phyloP scores from a whole-genome alignment of 2,888 invertebrate species.

The Tyria jacobaeae region DNA sequence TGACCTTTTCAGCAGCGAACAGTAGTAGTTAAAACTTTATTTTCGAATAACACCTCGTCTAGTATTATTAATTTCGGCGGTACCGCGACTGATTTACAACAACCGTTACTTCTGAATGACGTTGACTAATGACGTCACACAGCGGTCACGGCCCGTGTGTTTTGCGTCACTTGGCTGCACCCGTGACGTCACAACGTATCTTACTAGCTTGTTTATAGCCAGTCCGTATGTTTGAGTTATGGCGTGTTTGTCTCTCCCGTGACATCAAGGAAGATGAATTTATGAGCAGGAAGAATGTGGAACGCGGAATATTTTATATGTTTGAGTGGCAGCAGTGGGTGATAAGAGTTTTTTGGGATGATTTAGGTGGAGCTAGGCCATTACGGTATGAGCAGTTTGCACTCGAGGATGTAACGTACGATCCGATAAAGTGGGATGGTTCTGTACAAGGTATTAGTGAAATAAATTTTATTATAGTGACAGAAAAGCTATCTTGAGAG shows the following conservation, averaged over 20 bases:
- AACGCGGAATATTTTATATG: slow-evolving; percentile 53
- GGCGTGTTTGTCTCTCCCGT: slow-evolving; percentile 62
- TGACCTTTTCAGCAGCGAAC: slow-evolving; percentile 39
- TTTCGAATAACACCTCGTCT: slow-evolving; percentile 39
- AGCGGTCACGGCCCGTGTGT: slow-evolving; percentile 69
- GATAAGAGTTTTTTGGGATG: slow-evolving; percentile 48
- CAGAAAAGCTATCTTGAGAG: not conserved
- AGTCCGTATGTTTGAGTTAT: slow-evolving; percentile 71
- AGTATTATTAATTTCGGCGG: slow-evolving; percentile 41
- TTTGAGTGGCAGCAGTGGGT: slow-evolving; percentile 43
- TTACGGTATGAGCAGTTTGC: slow-evolving; percentile 26
- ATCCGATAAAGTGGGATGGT: slow-evolving; percentile 16
- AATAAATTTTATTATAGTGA: slow-evolving; percentile 7
- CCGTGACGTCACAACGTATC: slow-evolving; percentile 60
- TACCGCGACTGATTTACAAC: slow-evolving; percentile 67
- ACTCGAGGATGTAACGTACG: slow-evolving; percentile 9
- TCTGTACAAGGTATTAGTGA: slow-evolving; percentile 4
- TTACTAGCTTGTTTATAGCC: slow-evolving; percentile 68
- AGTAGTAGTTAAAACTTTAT: slow-evolving; percentile 43
- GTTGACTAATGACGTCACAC: slow-evolving; percentile 77
- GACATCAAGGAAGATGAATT: slow-evolving; percentile 65
- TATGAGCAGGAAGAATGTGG: slow-evolving; percentile 57
- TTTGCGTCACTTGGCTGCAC: slow-evolving; percentile 61
- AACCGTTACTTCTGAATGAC: slow-evolving; percentile 68
- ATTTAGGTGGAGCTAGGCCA: slow-evolving; percentile 30